Evolutionary conservation across 92 coral and sea anemone genomes (phyloP), one percentile per base, ranked within the genome.

Genomic region (Galaxea fascicularis): DNA sequence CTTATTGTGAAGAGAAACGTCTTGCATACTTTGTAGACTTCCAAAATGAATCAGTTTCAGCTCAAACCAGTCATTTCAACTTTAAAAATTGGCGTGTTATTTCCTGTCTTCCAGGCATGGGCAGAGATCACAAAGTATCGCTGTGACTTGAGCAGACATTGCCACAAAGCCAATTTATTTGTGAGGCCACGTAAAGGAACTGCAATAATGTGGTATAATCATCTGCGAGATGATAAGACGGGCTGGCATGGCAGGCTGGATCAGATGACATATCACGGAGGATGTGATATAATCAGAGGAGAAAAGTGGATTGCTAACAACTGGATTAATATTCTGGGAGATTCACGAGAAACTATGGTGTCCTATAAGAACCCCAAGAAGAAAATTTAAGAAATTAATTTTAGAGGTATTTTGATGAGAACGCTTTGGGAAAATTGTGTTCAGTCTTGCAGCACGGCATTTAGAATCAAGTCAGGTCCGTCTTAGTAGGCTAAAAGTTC

Each of bases 201-300:
- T 17, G 98, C 98, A 11, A 86, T 96, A 22, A 90, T 96, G 95
- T 96, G 98, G 98, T 96, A 96, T 76, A 96, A 96, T 78, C 98
- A 96, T 79, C 75, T 85, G 3, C 71, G 91, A 29, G 95, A 96
- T 74, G 78, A 83, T 11, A 76, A 59, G 18, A 94, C 98, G 12
- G 98, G 98, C 12, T 96, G 98, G 98, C 72, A 92, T 76, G 96
- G 98, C 16, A 81, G 85, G 10, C 44, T 94, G 6, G 98, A 96
- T 73, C 79, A 91, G 51, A 95, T 88, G 86, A 92, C 91, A 7
- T 94, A 82, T 60, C 98, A 96, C 70, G 98, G 98, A 21, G 98
- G 98, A 11, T 96, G 98, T 79, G 98, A 96, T 86, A 94, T 96
- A 54, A 87, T 96, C 22, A 88, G 84, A 68, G 98, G 98, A 15